Evolutionary conservation across 2,888 invertebrate species (phyloP).

Genomic region (Drepanosiphum platanoidis): DNA sequence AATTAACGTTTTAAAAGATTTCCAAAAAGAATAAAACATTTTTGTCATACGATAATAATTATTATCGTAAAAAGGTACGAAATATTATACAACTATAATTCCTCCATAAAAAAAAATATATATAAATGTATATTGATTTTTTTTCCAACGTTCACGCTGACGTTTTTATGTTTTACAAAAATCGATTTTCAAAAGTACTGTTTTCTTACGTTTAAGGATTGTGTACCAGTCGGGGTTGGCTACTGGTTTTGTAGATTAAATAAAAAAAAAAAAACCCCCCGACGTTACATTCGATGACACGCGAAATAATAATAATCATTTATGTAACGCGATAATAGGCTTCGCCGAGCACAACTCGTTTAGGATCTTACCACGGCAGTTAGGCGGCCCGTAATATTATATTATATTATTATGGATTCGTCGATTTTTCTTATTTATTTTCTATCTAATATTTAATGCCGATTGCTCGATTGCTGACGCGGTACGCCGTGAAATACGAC

Average conservation of each 20-base stretch:
- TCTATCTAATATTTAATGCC: no score
- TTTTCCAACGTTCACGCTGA: no score
- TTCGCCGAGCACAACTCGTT: neutral
- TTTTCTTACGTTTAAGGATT: neutral
- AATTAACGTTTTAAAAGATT: no score
- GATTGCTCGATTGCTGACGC: no score
- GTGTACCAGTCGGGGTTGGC: neutral
- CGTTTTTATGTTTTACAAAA: neutral
- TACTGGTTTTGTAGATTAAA: neutral
- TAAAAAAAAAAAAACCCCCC: no score
- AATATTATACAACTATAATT: no score
- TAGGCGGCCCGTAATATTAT: neutral
- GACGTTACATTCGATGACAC: neutral
- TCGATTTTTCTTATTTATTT: neutral
- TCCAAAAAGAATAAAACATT: no score
- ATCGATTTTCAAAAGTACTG: neutral
- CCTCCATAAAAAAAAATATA: no score
- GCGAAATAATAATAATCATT: conserved; percentile 3
- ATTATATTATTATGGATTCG: neutral
- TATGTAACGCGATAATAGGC: neutral
- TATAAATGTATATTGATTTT: no score
- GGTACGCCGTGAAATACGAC: no score
- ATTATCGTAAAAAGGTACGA: no score
- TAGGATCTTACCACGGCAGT: neutral
- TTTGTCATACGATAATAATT: no score